Base-by-base conservation (phyloP, 1,140 invertebrate species). In the Dysdera silvatica region DNA sequence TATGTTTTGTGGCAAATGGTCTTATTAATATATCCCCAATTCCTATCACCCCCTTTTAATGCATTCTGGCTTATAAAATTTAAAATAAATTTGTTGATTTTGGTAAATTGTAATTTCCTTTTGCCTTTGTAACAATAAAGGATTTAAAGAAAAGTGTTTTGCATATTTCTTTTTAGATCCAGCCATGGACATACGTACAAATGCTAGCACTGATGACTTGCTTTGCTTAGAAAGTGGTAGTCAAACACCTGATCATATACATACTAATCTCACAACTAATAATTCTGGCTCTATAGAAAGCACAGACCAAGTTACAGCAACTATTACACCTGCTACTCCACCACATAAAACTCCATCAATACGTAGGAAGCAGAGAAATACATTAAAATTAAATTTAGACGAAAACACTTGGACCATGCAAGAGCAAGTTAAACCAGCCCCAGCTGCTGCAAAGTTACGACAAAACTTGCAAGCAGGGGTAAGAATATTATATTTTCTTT, bases 171-270 rank as follows among this genome's bases (percentile, higher is more conserved):
- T n/a, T n/a, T n/a, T n/a, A n/a, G n/a, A n/a, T n/a, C n/a, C n/a
- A n/a, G n/a, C 61, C 7, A 58, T 65, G 54, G 62, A 65, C 20
- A 47, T 65, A 10, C 33, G 49, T 43, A 65, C 62, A 24, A 65
- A 65, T 65, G 62, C 48, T 12, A 65, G 62, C 37, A 65, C 62
- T 29, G 62, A 65, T 58, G 62, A 65, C 32, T 37, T 65, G 20
- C 33, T 65, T 6, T 65, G 43, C n/a, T 40, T 65, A 10, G 62
- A 65, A 65, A 58, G 55, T 65, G 54, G 62, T 28, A 45, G 23
- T 32, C 62, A 64, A 20, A 58, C 55, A n/a, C 62, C 54, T 16
- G 62, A 65, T 4, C 47, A 58, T 23, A 28, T 43, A 26, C 54
- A 52, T 23, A 52, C 55, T 32, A 57, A 65, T 24, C 23, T 45